These are phyloP conservation scores for Noctuana brunneofusca DNA, from an alignment of 2,888 invertebrate species.

Conservation along the genomic window DNA sequence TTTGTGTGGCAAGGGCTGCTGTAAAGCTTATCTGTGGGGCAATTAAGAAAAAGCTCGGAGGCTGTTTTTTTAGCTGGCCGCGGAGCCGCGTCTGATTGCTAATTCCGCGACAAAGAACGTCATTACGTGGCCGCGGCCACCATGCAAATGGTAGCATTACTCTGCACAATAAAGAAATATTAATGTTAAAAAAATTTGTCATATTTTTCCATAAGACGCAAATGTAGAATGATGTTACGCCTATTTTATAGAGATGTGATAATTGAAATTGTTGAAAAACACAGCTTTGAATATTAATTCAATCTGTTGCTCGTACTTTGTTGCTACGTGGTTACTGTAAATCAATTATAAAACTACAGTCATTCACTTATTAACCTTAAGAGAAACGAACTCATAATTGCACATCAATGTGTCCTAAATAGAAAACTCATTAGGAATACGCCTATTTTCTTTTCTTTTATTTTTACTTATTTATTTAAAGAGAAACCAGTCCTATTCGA, in stretches of 20 bases:
- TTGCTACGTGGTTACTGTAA: no score
- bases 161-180: conserved; percentile 35
- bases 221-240: neutral
- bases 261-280: neutral
- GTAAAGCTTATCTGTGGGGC: conserved; percentile 67
- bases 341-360: no score
- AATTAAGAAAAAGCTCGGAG: conserved; percentile 71
- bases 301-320: neutral
- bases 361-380: no score
- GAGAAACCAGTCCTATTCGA: neutral
- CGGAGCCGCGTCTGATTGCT: conserved; percentile 66
- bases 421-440: no score
- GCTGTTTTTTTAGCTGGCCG: conserved; percentile 55
- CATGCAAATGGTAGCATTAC: conserved; percentile 63
- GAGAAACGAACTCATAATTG: no score
- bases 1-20: conserved; percentile 60
- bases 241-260: neutral
- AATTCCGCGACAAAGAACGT: conserved; percentile 75
- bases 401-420: no score
- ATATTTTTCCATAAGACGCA: neutral
- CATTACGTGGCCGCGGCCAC: conserved; percentile 58
- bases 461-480: no score
- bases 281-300: neutral
- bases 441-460: neutral
- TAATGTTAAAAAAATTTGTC: conserved; percentile 20